Conservation (phyloP, 2,113 vertebrate genomes). For the Rhabdomys dilectus region DNA sequence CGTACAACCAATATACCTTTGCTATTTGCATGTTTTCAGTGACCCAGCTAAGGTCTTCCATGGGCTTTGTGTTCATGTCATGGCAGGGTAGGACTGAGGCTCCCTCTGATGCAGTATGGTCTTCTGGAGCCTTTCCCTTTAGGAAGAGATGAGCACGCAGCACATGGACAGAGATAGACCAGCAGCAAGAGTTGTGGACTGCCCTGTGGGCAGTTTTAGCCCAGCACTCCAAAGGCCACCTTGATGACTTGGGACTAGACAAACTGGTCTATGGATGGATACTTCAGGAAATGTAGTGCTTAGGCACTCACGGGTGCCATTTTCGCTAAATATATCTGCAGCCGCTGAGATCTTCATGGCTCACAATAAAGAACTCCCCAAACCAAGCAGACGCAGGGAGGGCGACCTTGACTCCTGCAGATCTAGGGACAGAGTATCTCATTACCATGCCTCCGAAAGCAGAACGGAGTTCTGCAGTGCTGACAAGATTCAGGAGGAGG, state of each 20-base stretch:
- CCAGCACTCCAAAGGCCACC: neutral
- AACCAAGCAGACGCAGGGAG: neutral
- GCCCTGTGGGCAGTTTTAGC: neutral
- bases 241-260: neutral
- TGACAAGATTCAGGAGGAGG: neutral
- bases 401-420: neutral
- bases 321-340: neutral
- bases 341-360: neutral
- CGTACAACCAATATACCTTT: neutral
- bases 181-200: neutral
- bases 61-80: neutral
- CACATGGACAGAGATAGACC: neutral
- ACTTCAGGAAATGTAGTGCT: neutral
- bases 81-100: neutral
- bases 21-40: neutral
- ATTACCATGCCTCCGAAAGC: neutral
- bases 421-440: neutral
- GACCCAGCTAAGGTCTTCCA: neutral
- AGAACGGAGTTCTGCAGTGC: neutral
- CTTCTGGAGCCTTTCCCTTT: neutral
- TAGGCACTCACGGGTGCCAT: neutral
- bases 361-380: neutral
- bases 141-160: neutral
- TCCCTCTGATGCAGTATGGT: neutral
- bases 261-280: neutral